Base-by-base conservation (phyloP, 2,113 vertebrate genomes). In the Datnioides undecimradiatus region DNA sequence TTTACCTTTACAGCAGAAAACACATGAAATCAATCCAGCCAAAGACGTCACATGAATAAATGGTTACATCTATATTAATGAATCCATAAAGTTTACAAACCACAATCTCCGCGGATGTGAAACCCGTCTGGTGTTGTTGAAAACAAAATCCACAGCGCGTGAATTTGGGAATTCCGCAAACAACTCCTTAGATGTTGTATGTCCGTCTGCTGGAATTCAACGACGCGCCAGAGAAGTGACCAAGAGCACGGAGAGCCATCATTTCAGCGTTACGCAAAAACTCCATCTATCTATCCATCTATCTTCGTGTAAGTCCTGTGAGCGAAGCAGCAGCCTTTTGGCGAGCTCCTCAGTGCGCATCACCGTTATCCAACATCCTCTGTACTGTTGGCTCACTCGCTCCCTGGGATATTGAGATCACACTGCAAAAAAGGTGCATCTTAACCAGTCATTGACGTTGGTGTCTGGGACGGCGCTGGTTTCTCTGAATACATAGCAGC, bases 261-360 rank as follows among this genome's bases (percentile, higher is more conserved):
- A 62, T 52, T 73, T 36, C 14, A 23, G 3, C n/a, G 41, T 66
- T 65, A 41, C 55, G 51, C 45, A 34, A 31, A 36, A 84, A 76
- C 72, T 83, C 82, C 54, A 58, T 66, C 57, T 62, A 69, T 82
- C 81, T 45, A 52, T 66, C 60, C 64, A 69, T 76, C 68, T 52
- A 69, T 76, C 68, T 52, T 65, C 51, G 2, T n/a, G 71, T 46
- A n/a, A 40, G 58, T 81, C 36, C 63, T 52, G 69, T 4, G 1
- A 34, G 65, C 8, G 45, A 75, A 19, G 73, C 73, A 58, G 78
- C 71, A 43, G 66, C 40, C 5, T 54, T 48, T 25, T 31, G 16
- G 45, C 19, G 76, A 75, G 62, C 51, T 45, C 40, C n/a, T 67
- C 60, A 25, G 84, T 85, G 76, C 84, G 74, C 90, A 46, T 34